Conservation (phyloP, 2,113 vertebrate genomes). For the Thalassarche chlororhynchos region DNA sequence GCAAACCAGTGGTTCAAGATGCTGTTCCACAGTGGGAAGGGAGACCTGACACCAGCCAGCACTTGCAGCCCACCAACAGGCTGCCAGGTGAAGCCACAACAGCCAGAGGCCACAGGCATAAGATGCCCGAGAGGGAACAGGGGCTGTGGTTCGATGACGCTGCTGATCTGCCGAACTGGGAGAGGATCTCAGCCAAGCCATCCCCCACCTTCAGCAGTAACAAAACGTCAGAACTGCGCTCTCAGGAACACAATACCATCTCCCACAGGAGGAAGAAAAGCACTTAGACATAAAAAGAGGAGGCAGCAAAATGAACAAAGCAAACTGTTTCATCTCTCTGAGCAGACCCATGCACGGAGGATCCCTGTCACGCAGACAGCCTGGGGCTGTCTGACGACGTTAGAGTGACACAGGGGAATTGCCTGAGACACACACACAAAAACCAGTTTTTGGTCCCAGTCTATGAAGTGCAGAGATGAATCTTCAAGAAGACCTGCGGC, state of each 20-base stretch:
- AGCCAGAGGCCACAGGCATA: background rate
- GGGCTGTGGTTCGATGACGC: background rate
- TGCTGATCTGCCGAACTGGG: background rate
- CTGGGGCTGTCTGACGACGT: background rate
- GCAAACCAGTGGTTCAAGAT: background rate
- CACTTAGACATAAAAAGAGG: background rate
- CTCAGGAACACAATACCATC: background rate
- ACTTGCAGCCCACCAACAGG: background rate
- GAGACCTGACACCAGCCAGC: background rate
- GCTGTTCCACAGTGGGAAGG: background rate
- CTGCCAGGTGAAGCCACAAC: background rate
- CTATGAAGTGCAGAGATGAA: background rate
- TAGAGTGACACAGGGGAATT: background rate
- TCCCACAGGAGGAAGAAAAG: background rate
- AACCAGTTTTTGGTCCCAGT: background rate
- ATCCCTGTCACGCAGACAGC: background rate
- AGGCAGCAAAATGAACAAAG: background rate
- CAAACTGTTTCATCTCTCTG: background rate
- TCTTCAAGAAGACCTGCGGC: background rate
- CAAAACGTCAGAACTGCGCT: background rate
- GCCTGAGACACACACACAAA: background rate
- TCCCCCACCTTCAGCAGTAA: background rate
- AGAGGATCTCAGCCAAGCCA: background rate
- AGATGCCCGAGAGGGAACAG: background rate
- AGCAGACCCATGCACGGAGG: background rate